Percentiles rank a stretch among this genome's conserved stretches.
phyloP scores from a whole-genome alignment of 1,140 invertebrate species.

The Anoplolepis gracilipes region DNA sequence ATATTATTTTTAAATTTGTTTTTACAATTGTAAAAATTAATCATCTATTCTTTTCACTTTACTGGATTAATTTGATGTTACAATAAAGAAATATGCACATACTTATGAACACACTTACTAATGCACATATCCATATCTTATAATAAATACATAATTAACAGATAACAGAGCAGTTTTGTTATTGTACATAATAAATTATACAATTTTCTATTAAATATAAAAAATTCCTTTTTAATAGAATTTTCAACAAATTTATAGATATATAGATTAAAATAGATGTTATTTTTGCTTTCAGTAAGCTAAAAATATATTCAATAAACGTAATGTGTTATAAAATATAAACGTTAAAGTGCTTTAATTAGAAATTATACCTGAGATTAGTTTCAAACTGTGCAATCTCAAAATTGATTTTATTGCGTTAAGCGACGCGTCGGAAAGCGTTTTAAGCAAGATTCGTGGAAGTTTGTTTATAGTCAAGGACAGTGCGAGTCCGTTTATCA shows the following conservation, averaged over 20 bases:
- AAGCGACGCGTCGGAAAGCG: not conserved
- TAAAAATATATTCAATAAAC: not conserved
- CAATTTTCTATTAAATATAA: not conserved
- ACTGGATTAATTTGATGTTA: not conserved
- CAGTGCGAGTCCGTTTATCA: not conserved
- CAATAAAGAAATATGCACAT: not conserved
- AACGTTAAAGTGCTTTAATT: not conserved
- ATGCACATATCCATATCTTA: not conserved
- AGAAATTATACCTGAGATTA: not conserved
- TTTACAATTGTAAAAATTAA: not conserved
- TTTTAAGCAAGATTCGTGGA: not conserved
- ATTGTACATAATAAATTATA: not conserved
- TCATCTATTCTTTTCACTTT: not conserved
- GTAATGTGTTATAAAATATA: not conserved
- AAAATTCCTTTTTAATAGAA: not conserved
- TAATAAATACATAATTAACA: not conserved
- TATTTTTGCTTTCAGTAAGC: not conserved
- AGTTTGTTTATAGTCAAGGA: not conserved
- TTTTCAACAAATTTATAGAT: not conserved
- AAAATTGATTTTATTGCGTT: not conserved
- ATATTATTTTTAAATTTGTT: not conserved
- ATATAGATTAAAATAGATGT: not conserved
- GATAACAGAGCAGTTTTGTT: not conserved
- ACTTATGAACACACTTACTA: not conserved
- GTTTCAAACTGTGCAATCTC: not conserved